These are phyloP conservation scores for Cricetomys ansorgei DNA, from an alignment of 2,113 vertebrate genomes.

Conservation along the genomic window DNA sequence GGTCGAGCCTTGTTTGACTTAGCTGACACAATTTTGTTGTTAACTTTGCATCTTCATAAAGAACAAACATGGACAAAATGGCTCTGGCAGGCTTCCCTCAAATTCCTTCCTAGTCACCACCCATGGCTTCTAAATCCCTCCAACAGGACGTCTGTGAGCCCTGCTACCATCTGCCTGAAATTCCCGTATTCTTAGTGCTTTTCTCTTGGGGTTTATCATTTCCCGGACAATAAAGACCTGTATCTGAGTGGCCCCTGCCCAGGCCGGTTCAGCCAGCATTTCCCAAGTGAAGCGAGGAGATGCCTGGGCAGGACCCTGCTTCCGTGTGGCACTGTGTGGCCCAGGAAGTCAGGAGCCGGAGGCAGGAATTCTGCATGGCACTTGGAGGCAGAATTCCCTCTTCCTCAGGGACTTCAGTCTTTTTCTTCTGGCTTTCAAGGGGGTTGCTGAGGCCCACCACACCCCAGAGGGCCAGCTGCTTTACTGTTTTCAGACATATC, in stretches of 20 bases:
- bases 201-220: background rate
- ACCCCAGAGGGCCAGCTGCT: background rate
- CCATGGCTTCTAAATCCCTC: background rate
- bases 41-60: background rate
- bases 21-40: background rate
- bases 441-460: background rate
- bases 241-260: background rate
- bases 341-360: too few species aligned
- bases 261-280: background rate
- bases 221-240: background rate
- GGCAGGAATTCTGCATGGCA: background rate
- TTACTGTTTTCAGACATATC: background rate
- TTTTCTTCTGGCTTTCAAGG: background rate
- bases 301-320: background rate
- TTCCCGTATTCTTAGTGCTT: rapidly evolving
- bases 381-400: background rate
- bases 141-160: background rate
- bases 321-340: too few species aligned
- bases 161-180: background rate
- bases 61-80: background rate
- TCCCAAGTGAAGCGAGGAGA: background rate
- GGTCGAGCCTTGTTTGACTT: background rate
- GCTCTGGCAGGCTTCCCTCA: background rate
- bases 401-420: background rate
- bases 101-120: background rate